Evolutionary conservation across 2,113 vertebrate genomes (phyloP).

Genomic region (Grammomys surdaster): DNA sequence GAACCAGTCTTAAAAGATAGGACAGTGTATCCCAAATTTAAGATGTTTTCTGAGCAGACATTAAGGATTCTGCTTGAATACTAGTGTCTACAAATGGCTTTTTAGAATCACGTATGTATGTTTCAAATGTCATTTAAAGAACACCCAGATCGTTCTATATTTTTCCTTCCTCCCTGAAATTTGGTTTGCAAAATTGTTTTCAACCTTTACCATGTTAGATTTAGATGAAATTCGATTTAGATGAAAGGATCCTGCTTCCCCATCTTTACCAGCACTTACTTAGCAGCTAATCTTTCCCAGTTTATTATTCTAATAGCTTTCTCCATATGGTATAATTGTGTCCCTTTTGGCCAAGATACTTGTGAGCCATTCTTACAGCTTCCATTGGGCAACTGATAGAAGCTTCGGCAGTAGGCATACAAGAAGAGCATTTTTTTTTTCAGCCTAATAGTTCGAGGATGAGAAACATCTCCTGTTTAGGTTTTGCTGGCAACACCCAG

Average conservation of each 20-base stretch:
- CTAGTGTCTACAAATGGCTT: slow-evolving; percentile 47
- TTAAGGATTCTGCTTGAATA: slow-evolving; percentile 36
- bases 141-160: background rate
- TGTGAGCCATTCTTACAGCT: slow-evolving; percentile 43
- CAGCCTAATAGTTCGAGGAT: slow-evolving; percentile 51
- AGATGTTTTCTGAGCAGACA: slow-evolving; percentile 65
- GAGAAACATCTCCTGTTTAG: slow-evolving; percentile 47
- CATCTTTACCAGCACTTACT: background rate
- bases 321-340: slow-evolving; percentile 48
- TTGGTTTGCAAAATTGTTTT: background rate
- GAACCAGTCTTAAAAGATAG: slow-evolving; percentile 3
- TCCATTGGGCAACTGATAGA: slow-evolving; percentile 46
- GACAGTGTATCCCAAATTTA: background rate
- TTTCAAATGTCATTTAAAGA: slow-evolving; percentile 79
- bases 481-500: slow-evolving; percentile 31
- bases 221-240: background rate
- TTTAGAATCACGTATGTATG: slow-evolving; percentile 38
- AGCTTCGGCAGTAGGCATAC: slow-evolving; percentile 58
- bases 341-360: slow-evolving; percentile 56
- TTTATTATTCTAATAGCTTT: slow-evolving; percentile 41
- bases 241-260: background rate
- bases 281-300: slow-evolving; percentile 22
- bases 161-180: slow-evolving; percentile 31
- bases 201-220: background rate
- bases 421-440: slow-evolving; percentile 48